Evolutionary conservation across 2,113 vertebrate species (phyloP), one percentile per base, ranked within the genome.

Genomic region (Tricholaema leucomelas): DNA sequence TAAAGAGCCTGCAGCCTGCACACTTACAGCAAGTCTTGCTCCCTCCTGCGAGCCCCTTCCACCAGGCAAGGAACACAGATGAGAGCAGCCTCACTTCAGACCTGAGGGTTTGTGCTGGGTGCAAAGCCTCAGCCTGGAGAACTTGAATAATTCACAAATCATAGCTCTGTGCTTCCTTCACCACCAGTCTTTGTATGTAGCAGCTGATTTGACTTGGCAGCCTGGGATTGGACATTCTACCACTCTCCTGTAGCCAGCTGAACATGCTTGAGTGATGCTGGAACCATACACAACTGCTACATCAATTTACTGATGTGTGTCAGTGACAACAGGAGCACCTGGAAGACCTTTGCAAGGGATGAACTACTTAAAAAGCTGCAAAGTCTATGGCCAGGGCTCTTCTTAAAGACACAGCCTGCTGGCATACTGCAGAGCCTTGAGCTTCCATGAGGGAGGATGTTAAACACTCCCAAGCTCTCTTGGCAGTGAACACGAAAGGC

Each of bases 381-480:
- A 72, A 79, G 78, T 61, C 21, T 67, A 2, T 44, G 27, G 5
- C 15, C 50, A 40, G 88, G 35, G 40, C 25, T 66, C 30, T 67
- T 92, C 17, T 28, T 63, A 72, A 25, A 61, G 11, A 69, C 19
- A 36, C 90, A 83, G 59, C 84, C 69, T 61, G 75, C 38, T 36
- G 58, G 73, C 48, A 38, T 63, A 71, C 72, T 90, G 88, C 88
- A 79, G 66, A 86, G 61, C 8, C 48, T 54, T 38, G 20, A n/a
- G 5, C 77, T 92, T 86, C 75, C 21, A 55, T 27, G 15, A 81
- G 19, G 44, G 38, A 63, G 12, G 10, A 14, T 8, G 10, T 83
- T 90, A 88, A 84, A 88, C 78, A 84, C 12, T 90, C 54, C 31
- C 46, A 70, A 93, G 83, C 36, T 81, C 91, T 84, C 73, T 83